Conservation (phyloP, 2,113 vertebrate species). For the Xiphias gladius region DNA sequence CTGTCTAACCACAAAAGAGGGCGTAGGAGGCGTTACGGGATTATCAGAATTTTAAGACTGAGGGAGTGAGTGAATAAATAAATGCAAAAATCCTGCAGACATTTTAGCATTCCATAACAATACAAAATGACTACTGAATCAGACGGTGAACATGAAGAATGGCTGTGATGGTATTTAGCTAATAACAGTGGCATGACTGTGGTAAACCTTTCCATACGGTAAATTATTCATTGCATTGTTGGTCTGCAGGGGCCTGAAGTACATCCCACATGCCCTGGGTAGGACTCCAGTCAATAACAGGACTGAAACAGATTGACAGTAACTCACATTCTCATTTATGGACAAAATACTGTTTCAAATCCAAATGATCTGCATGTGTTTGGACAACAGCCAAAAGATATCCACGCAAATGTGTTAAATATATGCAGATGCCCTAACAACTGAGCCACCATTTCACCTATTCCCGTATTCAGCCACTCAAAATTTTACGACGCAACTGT, state of each 20-base stretch:
- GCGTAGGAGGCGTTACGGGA: constrained; percentile 39
- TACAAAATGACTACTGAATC: constrained; percentile 55
- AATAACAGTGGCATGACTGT: constrained; percentile 36
- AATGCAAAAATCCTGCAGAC: constrained; percentile 46
- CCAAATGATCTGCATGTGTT: constrained; percentile 43
- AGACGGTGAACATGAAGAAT: constrained; percentile 50
- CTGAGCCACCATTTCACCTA: constrained; percentile 23
- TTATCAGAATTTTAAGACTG: constrained; percentile 50
- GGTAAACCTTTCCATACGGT: constrained; percentile 47
- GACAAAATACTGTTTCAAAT: constrained; percentile 38
- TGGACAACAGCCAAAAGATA: constrained; percentile 53
- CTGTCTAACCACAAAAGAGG: constrained; percentile 38
- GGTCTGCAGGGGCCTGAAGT: constrained; percentile 46
- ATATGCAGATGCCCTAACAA: constrained; percentile 31
- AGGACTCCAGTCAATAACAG: constrained; percentile 46
- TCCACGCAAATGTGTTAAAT: constrained; percentile 14
- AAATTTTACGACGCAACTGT: background rate
- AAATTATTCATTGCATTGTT: constrained; percentile 57
- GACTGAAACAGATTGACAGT: constrained; percentile 44
- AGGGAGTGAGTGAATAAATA: constrained; percentile 39
- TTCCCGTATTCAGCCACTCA: constrained; percentile 24
- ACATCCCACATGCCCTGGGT: constrained; percentile 32
- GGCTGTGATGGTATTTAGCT: constrained; percentile 46
- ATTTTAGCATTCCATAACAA: constrained; percentile 60
- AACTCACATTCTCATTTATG: constrained; percentile 38